Conservation (phyloP, 2,113 vertebrate genomes). For the Hippocampus abdominalis region DNA sequence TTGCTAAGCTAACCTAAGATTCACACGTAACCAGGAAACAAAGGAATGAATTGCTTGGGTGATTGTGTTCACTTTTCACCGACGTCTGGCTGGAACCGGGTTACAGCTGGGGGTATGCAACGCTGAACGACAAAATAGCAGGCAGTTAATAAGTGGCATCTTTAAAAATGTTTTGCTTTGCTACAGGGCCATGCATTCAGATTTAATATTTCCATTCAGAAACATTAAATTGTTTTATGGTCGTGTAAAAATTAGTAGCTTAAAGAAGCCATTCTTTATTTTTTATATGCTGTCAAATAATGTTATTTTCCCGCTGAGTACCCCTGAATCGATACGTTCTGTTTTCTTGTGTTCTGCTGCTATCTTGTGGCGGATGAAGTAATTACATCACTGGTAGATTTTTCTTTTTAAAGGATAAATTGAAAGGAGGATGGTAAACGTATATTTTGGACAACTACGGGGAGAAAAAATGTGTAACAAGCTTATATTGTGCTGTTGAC, state of each 20-base stretch:
- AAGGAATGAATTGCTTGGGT: too few species aligned
- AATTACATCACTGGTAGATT: neutral
- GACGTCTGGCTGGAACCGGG: too few species aligned
- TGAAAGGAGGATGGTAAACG: neutral
- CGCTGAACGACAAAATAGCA: too few species aligned
- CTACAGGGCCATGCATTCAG: neutral
- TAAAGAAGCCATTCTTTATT: neutral
- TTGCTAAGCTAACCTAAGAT: too few species aligned
- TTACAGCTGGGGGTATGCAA: too few species aligned
- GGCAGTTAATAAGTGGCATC: neutral
- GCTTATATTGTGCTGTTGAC: too few species aligned
- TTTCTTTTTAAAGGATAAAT: too few species aligned
- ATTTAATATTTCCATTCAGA: too few species aligned
- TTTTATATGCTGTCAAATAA: neutral
- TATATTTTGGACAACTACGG: too few species aligned
- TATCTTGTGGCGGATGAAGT: neutral
- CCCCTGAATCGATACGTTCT: neutral
- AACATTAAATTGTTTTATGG: neutral
- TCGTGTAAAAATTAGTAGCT: neutral
- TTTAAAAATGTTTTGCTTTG: neutral
- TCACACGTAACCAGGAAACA: too few species aligned
- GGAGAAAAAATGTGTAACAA: too few species aligned
- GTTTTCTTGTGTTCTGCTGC: neutral
- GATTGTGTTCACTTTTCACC: too few species aligned
- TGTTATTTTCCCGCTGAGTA: neutral